A percentile compares a stretch with the other conserved stretches of the same genome.
These are phyloP conservation scores for human DNA, from an alignment of 2,113 vertebrate genomes.

Conservation along the genomic window GRCh38 chr5:88829001-88829500, in stretches of 20 bases:
- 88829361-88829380: not conserved
- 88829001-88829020: not conserved
- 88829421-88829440: not conserved
- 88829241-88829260: not conserved
- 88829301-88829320: not conserved
- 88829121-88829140: not conserved
- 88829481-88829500: not conserved
- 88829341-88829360: not conserved
- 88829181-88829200: not conserved
- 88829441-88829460: not conserved
- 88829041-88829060: not conserved
- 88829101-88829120: not conserved
- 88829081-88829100: not conserved
- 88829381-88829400: not conserved
- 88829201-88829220: conserved; percentile 14
- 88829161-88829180: not conserved
- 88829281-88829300: not conserved
- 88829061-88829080: not conserved
- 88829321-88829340: not conserved
- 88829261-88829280: not conserved
- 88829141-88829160: not conserved
- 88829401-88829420: not conserved
- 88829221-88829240: not conserved
- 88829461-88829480: not conserved
- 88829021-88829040: not conserved